phyloP scores from a whole-genome alignment of 2,797 vertebrate species.

The Todus mexicanus region DNA sequence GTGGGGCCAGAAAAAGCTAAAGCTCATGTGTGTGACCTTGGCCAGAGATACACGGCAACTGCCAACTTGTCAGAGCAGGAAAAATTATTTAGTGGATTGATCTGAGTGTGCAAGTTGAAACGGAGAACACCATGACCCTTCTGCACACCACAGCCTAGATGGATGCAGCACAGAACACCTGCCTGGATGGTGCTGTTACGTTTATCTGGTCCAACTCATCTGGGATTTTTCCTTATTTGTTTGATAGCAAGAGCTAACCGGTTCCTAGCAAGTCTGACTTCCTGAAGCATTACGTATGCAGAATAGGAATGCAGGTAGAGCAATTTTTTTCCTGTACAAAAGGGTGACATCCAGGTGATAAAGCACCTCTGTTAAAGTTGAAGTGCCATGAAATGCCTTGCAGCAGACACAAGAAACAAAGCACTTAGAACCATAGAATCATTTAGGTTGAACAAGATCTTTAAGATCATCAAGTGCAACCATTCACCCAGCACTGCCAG shows the following conservation, averaged over 20 bases:
- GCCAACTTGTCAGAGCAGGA: not conserved
- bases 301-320: not conserved
- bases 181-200: fast-evolving
- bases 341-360: not conserved
- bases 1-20: not conserved
- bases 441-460: no score
- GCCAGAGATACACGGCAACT: not conserved
- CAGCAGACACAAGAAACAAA: not conserved
- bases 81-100: not conserved
- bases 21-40: not conserved
- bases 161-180: not conserved
- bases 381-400: not conserved
- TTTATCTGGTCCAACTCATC: not conserved
- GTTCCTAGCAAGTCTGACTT: not conserved
- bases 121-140: fast-evolving
- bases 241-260: not conserved
- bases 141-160: not conserved
- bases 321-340: not conserved
- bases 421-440: no score
- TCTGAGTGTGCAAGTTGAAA: not conserved
- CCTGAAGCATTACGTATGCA: not conserved
- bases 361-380: not conserved
- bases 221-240: not conserved
- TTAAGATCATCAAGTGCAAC: no score
- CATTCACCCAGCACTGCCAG: no score